Evolutionary conservation across 2,797 vertebrate species (phyloP).

Genomic region (Sebastes glaucus): DNA sequence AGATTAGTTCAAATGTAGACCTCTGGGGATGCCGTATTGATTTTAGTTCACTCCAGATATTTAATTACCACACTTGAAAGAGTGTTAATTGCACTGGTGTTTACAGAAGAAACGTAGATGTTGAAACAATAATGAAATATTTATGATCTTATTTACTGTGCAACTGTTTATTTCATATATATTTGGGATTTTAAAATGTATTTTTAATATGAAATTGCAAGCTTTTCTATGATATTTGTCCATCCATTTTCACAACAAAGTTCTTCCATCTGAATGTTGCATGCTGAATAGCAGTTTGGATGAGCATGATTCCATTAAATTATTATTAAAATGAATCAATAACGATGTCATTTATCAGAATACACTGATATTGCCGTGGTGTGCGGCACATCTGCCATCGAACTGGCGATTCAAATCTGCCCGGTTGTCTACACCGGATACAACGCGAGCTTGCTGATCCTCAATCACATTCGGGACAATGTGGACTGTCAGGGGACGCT

Average conservation of each 20-base stretch:
- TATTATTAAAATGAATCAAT: not conserved
- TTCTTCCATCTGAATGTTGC: not conserved
- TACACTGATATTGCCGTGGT: slow-evolving; percentile 77
- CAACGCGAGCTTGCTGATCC: slow-evolving; percentile 74
- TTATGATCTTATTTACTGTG: not conserved
- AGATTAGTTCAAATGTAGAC: not conserved
- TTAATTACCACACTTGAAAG: not conserved
- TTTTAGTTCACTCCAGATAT: not conserved
- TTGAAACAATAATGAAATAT: not conserved
- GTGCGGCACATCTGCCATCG: slow-evolving; percentile 78
- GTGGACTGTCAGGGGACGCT: slow-evolving; percentile 63
- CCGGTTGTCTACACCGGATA: slow-evolving; percentile 78
- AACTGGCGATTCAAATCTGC: slow-evolving; percentile 76
- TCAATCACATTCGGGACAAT: slow-evolving; percentile 62
- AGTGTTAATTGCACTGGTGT: not conserved
- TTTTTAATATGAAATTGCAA: not conserved
- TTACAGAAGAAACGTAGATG: not conserved
- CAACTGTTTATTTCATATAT: not conserved
- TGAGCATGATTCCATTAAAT: not conserved
- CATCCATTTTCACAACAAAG: not conserved
- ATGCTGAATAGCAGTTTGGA: not conserved
- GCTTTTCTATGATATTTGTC: not conserved
- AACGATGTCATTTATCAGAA: slow-evolving; percentile 49
- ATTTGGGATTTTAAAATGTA: not conserved
- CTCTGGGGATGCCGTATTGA: slow-evolving; percentile 2